These are phyloP conservation scores for Anas bernieri DNA, from an alignment of 2,797 vertebrate species.

Conservation along the genomic window DNA sequence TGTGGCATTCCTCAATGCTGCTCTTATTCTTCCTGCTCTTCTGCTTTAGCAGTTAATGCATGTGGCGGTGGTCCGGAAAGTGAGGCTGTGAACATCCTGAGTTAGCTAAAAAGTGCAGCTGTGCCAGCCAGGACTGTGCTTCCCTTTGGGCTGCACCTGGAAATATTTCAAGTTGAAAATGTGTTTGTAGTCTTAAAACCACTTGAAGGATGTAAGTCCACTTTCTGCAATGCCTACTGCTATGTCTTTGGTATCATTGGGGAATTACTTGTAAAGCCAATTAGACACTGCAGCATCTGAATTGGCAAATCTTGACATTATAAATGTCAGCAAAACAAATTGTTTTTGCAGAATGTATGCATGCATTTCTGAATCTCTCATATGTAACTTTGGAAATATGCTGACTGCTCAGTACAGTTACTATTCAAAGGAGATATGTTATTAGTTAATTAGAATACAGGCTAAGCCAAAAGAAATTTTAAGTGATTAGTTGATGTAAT, in stretches of 20 bases:
- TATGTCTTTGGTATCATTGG: neutral
- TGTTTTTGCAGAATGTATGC: neutral
- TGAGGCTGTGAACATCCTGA: neutral
- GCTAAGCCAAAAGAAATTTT: neutral
- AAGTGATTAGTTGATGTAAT: neutral
- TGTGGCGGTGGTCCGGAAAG: neutral
- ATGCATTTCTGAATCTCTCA: neutral
- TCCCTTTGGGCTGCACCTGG: neutral
- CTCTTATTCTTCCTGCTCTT: neutral
- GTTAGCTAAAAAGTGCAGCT: neutral
- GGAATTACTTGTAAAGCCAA: neutral
- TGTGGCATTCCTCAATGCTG: rapidly evolving
- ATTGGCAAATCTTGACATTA: neutral
- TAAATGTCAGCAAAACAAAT: neutral
- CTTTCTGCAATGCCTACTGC: neutral
- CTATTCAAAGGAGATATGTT: neutral
- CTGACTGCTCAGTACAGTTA: neutral
- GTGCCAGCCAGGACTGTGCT: neutral
- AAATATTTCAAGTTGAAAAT: neutral
- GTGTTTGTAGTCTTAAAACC: neutral
- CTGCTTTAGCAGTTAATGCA: neutral
- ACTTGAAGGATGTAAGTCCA: neutral
- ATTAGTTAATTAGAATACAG: neutral
- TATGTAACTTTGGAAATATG: neutral
- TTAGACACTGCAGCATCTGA: neutral